Percentiles rank a stretch among this genome's conserved stretches.
phyloP scores from a whole-genome alignment of 2,888 invertebrate genomes.

The Latrodectus elegans region DNA sequence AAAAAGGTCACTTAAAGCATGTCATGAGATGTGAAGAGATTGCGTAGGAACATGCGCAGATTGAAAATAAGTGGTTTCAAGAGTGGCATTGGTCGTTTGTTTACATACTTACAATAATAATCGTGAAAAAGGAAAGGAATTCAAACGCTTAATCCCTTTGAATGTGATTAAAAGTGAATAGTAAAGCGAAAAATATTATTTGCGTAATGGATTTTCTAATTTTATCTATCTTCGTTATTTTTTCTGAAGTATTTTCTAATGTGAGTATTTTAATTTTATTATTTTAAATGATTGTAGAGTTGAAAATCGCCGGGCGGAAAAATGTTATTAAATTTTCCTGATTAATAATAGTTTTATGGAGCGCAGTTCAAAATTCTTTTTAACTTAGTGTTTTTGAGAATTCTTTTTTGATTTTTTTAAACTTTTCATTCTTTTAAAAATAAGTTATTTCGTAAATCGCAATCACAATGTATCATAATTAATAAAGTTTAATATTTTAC shows the following conservation, averaged over 20 bases:
- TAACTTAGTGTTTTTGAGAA: too few species aligned
- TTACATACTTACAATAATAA: slow-evolving; percentile 18
- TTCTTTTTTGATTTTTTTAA: too few species aligned
- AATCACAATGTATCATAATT: too few species aligned
- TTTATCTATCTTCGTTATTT: background rate
- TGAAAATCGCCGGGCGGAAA: background rate
- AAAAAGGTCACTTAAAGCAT: slow-evolving; percentile 24
- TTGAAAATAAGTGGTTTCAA: slow-evolving; percentile 14
- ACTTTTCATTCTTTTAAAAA: too few species aligned
- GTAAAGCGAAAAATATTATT: background rate
- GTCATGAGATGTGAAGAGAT: slow-evolving; percentile 44
- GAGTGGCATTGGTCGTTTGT: slow-evolving; percentile 53
- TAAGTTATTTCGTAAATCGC: too few species aligned
- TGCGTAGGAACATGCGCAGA: slow-evolving; percentile 35
- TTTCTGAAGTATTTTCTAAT: slow-evolving; percentile 26
- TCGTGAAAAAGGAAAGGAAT: slow-evolving; percentile 15
- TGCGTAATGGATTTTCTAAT: background rate
- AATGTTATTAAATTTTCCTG: too few species aligned
- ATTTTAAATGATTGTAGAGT: background rate
- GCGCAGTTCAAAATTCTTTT: too few species aligned
- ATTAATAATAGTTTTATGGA: too few species aligned
- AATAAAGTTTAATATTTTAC: too few species aligned
- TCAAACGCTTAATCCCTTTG: background rate
- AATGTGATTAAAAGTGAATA: background rate
- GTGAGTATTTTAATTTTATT: background rate